Conservation (phyloP, 2,113 vertebrate species). For the Callithrix jacchus region DNA sequence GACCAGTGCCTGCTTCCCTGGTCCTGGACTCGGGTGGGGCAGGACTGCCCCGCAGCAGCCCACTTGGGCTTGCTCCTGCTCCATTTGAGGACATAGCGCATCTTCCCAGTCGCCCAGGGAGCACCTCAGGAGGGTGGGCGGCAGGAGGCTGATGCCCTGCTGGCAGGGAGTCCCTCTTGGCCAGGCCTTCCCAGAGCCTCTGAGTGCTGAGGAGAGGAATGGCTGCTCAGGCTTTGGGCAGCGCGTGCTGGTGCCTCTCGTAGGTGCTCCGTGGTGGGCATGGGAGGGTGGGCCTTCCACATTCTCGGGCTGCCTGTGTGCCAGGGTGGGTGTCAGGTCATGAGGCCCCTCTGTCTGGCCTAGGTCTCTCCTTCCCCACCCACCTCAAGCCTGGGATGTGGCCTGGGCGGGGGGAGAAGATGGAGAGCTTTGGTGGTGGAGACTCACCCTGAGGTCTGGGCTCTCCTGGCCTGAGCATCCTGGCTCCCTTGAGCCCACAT, state of each 20-base stretch:
- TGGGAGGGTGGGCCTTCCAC: not conserved
- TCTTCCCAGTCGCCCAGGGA: too few relatives aligned
- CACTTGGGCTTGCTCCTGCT: too few relatives aligned
- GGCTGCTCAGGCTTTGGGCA: too few relatives aligned
- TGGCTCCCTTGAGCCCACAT: not conserved
- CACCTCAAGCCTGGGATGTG: not conserved
- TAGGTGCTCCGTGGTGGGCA: fast-evolving
- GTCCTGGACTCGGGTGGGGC: not conserved
- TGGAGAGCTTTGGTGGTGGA: not conserved
- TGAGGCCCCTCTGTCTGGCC: not conserved
- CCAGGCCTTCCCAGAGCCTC: not conserved
- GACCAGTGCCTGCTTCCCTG: not conserved
- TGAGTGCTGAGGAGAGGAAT: not conserved
- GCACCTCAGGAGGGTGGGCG: too few relatives aligned
- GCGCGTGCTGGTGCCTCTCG: not conserved
- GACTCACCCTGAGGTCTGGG: not conserved
- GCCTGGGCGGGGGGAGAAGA: fast-evolving
- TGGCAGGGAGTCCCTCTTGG: too few relatives aligned
- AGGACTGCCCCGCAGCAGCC: not conserved
- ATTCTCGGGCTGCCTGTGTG: not conserved
- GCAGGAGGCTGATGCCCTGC: not conserved
- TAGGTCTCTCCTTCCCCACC: too few relatives aligned
- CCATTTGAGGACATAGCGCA: fast-evolving
- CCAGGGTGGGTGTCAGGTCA: not conserved
- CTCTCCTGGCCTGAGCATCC: not conserved